Conservation (phyloP, 1,140 invertebrate species). For the Bombus ignitus region DNA sequence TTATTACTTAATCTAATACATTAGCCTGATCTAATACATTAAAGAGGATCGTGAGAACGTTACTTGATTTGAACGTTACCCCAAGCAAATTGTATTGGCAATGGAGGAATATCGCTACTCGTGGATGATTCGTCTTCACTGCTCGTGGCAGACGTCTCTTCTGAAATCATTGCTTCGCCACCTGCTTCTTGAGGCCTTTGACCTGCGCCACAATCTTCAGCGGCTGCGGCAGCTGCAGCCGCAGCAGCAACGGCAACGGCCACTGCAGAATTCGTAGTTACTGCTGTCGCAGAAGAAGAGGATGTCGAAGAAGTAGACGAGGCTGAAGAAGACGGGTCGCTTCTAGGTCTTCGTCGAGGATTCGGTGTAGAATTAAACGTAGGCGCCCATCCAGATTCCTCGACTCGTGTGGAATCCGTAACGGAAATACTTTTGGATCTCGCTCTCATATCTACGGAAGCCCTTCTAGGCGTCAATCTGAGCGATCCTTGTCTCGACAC, state of each 20-base stretch:
- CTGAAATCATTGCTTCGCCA: slow-evolving; percentile 83
- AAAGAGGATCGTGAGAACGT: slow-evolving; percentile 34
- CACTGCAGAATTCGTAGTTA: slow-evolving; percentile 53
- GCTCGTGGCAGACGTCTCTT: slow-evolving; percentile 80
- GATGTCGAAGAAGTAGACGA: slow-evolving; percentile 53
- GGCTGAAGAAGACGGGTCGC: slow-evolving; percentile 62
- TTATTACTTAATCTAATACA: no score
- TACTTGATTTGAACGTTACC: slow-evolving; percentile 68
- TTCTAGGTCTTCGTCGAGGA: slow-evolving; percentile 68
- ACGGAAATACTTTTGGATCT: slow-evolving; percentile 76
- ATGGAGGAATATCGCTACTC: slow-evolving; percentile 78
- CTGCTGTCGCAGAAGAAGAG: slow-evolving; percentile 34
- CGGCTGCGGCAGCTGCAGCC: slow-evolving; percentile 49
- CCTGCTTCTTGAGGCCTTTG: slow-evolving; percentile 80
- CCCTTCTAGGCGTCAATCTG: slow-evolving; percentile 66
- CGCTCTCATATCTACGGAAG: slow-evolving; percentile 63
- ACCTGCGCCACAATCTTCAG: slow-evolving; percentile 67
- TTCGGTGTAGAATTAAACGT: slow-evolving; percentile 72
- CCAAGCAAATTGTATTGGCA: slow-evolving; percentile 72
- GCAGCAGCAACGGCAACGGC: slow-evolving; percentile 56
- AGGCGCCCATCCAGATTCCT: slow-evolving; percentile 68
- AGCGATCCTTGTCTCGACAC: slow-evolving; percentile 76
- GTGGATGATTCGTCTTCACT: slow-evolving; percentile 81
- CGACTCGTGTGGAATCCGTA: slow-evolving; percentile 54
- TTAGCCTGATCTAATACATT: slow-evolving; percentile 18